Evolutionary conservation across 2,888 invertebrate genomes (phyloP).

Genomic region (Drosophila falleni): DNA sequence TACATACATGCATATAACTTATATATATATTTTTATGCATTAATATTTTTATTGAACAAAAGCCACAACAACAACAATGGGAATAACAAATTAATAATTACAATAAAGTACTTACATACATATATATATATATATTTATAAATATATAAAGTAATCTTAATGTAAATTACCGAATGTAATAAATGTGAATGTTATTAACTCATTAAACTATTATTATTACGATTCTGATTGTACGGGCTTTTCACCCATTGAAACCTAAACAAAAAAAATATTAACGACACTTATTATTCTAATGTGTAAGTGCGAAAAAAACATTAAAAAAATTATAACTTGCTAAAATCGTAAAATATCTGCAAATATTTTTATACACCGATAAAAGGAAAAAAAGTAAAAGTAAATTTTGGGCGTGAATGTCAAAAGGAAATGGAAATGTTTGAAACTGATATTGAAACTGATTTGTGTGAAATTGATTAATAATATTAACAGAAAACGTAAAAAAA

Average conservation of each 20-base stretch:
- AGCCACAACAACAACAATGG: conserved; percentile 21
- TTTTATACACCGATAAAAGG: conserved; percentile 66
- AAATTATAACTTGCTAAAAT: conserved; percentile 19
- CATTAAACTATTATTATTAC: conserved; percentile 77
- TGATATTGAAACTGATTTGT: conserved; percentile 42
- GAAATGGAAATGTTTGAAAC: conserved; percentile 37
- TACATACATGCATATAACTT: conserved; percentile 19
- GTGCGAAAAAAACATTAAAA: conserved; percentile 31
- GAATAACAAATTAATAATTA: conserved; percentile 24
- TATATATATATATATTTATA: conserved; percentile 10
- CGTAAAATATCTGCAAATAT: conserved; percentile 72
- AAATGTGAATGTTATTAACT: conserved; percentile 79
- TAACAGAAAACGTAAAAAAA: conserved; percentile 27
- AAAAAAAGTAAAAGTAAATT: conserved; percentile 20
- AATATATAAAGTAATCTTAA: conserved; percentile 54
- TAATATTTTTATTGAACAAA: conserved; percentile 51
- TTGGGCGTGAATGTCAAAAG: conserved; percentile 22
- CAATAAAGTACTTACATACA: conserved; percentile 29
- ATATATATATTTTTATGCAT: conserved; percentile 62
- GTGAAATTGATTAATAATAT: conserved; percentile 65
- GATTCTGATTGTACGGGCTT: conserved; percentile 64
- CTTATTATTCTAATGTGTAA: conserved; percentile 79
- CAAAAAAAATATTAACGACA: conserved; percentile 37
- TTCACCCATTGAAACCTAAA: conserved; percentile 29
- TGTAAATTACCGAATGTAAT: conserved; percentile 63